Percentiles rank a stretch among this genome's conserved stretches.
Conservation (phyloP, 2,797 vertebrate species). For the Alectoris magna region DNA sequence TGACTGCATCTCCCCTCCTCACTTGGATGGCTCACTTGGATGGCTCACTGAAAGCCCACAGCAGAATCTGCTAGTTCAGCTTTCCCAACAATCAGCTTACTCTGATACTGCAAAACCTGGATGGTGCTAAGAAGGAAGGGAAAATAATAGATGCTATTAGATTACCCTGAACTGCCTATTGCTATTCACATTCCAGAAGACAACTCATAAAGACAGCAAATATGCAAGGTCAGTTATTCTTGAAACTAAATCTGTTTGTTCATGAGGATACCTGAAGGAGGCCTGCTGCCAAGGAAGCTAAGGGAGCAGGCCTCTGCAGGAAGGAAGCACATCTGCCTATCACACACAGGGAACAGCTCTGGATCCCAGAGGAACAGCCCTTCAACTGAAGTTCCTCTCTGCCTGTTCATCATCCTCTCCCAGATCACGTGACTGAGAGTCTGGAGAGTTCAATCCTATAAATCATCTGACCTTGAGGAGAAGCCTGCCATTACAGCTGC, state of each 20-base stretch:
- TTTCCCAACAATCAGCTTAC: not conserved
- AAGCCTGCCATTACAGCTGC: not conserved
- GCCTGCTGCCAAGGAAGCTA: not conserved
- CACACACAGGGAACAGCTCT: rapidly evolving
- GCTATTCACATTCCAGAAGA: not conserved
- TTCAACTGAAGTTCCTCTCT: not conserved
- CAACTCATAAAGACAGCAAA: not conserved
- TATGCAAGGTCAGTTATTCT: not conserved
- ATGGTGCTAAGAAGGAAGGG: not conserved
- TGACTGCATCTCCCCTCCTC: not conserved
- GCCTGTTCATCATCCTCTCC: not conserved
- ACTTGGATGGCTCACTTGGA: not conserved
- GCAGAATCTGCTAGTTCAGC: not conserved
- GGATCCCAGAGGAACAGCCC: not conserved
- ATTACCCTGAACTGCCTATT: not conserved
- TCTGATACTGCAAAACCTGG: not conserved
- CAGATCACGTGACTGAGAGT: not conserved
- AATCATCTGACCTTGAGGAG: not conserved
- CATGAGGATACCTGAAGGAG: not conserved
- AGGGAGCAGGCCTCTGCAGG: not conserved
- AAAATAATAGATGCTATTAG: not conserved
- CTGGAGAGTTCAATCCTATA: not conserved
- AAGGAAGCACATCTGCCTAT: not conserved
- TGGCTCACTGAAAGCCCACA: not conserved
- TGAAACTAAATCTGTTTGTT: not conserved